These are phyloP conservation scores for Thymallus thymallus DNA, from an alignment of 2,113 vertebrate genomes.

Conservation along the genomic window DNA sequence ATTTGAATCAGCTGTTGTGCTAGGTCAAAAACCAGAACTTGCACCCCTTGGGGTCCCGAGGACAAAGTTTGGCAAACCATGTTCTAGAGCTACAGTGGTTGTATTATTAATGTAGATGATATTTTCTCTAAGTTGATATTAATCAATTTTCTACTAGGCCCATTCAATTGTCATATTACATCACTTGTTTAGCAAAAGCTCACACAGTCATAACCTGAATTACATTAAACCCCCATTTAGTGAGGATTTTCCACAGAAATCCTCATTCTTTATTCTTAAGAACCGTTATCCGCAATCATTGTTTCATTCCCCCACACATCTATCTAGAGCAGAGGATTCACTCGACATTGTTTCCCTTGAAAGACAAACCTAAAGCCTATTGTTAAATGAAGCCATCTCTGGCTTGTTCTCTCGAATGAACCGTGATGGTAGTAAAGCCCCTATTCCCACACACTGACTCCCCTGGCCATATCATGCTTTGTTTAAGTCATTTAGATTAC, in stretches of 20 bases:
- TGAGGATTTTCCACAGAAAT: conserved; percentile 70
- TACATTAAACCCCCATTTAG: conserved; percentile 71
- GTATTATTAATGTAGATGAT: background rate
- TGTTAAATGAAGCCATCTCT: conserved; percentile 73
- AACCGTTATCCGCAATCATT: conserved; percentile 72
- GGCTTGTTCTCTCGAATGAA: conserved; percentile 71
- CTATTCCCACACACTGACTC: conserved; percentile 61
- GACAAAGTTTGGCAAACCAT: too few species aligned
- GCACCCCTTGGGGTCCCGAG: too few species aligned
- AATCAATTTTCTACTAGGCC: background rate
- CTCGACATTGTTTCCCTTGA: conserved; percentile 63
- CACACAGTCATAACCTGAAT: conserved; percentile 64
- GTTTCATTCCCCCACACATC: conserved; percentile 57
- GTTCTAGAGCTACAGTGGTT: background rate
- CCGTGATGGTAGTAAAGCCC: conserved; percentile 72
- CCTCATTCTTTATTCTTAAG: conserved; percentile 46
- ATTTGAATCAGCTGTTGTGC: too few species aligned
- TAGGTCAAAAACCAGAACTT: too few species aligned
- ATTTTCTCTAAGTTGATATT: background rate
- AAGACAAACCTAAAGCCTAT: conserved; percentile 70
- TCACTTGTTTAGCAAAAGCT: background rate
- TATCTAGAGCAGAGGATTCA: conserved; percentile 65
- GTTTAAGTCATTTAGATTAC: conserved; percentile 72
- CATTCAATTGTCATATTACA: background rate
- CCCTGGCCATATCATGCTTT: conserved; percentile 71